Evolutionary conservation across 2,797 vertebrate genomes (phyloP).

Genomic region (Rhinatrema bivittatum): DNA sequence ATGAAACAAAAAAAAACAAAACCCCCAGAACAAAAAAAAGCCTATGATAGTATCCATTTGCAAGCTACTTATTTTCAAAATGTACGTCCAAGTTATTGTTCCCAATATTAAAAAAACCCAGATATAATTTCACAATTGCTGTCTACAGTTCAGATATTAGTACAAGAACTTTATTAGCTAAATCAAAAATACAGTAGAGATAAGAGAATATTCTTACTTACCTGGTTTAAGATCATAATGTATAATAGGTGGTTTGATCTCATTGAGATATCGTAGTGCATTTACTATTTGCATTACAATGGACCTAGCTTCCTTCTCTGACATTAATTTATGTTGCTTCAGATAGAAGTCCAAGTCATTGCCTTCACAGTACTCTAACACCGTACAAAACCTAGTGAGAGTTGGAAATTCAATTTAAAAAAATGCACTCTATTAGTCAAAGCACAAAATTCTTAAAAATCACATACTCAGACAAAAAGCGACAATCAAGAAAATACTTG

Average conservation of each 20-base stretch:
- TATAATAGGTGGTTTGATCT: conserved; percentile 98
- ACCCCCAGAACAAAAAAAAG: too few relatives aligned
- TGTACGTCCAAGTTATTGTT: too few relatives aligned
- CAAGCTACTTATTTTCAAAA: too few relatives aligned
- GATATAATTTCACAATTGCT: too few relatives aligned
- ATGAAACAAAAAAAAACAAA: too few relatives aligned
- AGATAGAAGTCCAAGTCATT: conserved; percentile 99
- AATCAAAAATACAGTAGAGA: too few relatives aligned
- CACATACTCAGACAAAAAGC: conserved; percentile 2
- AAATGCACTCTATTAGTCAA: conserved; percentile 19
- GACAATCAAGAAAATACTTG: background rate
- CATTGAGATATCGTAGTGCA: conserved; percentile 96
- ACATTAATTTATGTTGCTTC: conserved; percentile 98
- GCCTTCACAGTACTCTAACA: conserved; percentile 98
- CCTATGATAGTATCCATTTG: too few relatives aligned
- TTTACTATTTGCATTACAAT: conserved; percentile 99
- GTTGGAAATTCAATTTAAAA: conserved; percentile 12
- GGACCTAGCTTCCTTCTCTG: conserved; percentile 96
- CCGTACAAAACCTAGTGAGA: conserved; percentile 88
- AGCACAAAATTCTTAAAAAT: conserved; percentile 2
- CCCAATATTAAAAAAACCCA: too few relatives aligned
- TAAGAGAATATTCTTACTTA: too few relatives aligned
- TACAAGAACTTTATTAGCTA: too few relatives aligned
- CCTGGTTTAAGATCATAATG: conserved; percentile 99
- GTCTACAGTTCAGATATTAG: too few relatives aligned